Evolutionary conservation across 2,888 invertebrate species (phyloP), one percentile per base, ranked within the genome.

Genomic region (Apamea sordens): DNA sequence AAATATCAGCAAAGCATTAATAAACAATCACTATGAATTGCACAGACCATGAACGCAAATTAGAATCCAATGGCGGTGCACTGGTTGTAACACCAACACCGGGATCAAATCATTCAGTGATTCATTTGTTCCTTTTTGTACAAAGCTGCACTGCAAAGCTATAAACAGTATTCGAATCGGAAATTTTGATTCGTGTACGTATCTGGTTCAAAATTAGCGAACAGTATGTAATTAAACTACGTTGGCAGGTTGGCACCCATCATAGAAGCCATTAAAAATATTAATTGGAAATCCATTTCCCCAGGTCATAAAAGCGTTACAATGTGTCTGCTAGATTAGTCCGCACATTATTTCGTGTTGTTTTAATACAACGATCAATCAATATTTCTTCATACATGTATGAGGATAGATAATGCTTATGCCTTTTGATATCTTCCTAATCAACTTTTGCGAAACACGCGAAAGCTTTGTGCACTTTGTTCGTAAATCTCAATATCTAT

Each of bases 21-120:
- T 86, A 71, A 70, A 61, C 77, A 78, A 75, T 73, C 36, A 63
- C 41, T 28, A 70, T 56, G 67, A 73, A 69, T 84, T 70, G 74
- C 76, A 78, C 24, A 77, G 86, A 84, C 80, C 82, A 74, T 88
- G 87, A 84, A 70, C 82, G 53, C 36, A 67, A 77, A 88, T 87
- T 80, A 79, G 41, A 80, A 74, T 71, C 76, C 78, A 74, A 80
- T 73, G 76, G 75, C 79, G 68, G 28, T 82, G 82, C 83, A 84
- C 72, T 79, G 82, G 83, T 88, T 84, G 79, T 70, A 76, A 53
- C 61, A 65, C 59, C 69, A 83, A 71, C 70, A 50, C 63, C n/a
- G 44, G 67, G 70, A 77, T 80, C 76, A 79, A 77, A 86, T 74
- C 28, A 87, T 75, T 71, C 32, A 72, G 32, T 47, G 59, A 83